These are phyloP conservation scores for Todus mexicanus DNA, from an alignment of 2,797 vertebrate genomes.

Conservation along the genomic window DNA sequence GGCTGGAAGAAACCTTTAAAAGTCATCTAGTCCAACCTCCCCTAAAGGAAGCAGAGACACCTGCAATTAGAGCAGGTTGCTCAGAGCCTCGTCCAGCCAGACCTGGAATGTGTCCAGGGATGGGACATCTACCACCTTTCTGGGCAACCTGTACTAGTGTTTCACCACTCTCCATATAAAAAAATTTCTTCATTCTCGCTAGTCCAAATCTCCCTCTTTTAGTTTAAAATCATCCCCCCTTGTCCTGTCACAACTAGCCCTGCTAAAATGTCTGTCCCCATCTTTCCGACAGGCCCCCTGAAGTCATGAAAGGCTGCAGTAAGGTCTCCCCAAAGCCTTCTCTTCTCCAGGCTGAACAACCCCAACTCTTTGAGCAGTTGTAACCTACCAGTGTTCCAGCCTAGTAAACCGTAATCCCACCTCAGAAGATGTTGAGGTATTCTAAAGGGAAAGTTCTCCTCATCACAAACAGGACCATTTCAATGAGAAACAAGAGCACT, in stretches of 20 bases:
- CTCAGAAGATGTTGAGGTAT: rapidly evolving
- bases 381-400: neutral
- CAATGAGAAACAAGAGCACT: neutral
- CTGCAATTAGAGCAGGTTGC: neutral
- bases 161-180: neutral
- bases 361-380: neutral
- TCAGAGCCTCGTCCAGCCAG: neutral
- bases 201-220: neutral
- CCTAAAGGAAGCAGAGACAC: neutral
- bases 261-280: neutral
- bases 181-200: too few relatives aligned
- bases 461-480: neutral
- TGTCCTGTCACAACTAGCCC: neutral
- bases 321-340: neutral
- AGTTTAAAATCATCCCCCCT: neutral
- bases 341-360: neutral
- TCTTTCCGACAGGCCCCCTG: neutral
- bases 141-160: neutral
- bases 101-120: neutral
- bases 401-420: neutral
- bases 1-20: neutral
- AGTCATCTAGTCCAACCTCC: neutral
- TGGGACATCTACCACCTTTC: neutral
- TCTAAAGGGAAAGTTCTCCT: neutral
- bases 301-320: neutral